Evolutionary conservation across 1,140 invertebrate genomes (phyloP).

Genomic region (Drosophila bocki): DNA sequence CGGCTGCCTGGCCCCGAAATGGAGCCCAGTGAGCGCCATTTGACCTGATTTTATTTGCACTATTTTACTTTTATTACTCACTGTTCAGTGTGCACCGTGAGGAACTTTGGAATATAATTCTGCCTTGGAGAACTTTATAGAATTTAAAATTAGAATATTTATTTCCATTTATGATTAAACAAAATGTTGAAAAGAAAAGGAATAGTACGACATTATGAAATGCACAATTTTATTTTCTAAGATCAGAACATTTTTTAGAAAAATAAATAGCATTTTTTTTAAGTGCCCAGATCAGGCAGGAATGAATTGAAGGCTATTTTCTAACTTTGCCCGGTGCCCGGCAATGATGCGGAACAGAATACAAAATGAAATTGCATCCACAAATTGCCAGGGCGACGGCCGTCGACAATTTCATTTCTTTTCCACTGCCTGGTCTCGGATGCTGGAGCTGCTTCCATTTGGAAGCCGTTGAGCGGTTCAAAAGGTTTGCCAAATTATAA

Average conservation of each 20-base stretch:
- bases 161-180: neutral
- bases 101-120: neutral
- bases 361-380: slow-evolving; percentile 78
- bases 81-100: slow-evolving; percentile 42
- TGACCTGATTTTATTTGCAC: slow-evolving; percentile 83
- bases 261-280: neutral
- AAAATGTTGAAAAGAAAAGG: neutral
- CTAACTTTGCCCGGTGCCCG: slow-evolving; percentile 25
- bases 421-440: neutral
- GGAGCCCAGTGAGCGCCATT: slow-evolving; percentile 70
- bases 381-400: slow-evolving; percentile 68
- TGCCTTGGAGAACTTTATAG: neutral
- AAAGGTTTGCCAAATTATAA: slow-evolving; percentile 81
- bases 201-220: neutral
- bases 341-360: slow-evolving; percentile 79
- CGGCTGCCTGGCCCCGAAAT: slow-evolving; percentile 36
- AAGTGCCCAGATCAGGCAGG: neutral
- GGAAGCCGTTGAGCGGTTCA: slow-evolving; percentile 59
- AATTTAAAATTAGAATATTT: neutral
- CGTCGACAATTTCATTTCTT: slow-evolving; percentile 79
- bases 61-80: slow-evolving; percentile 82
- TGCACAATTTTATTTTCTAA: neutral
- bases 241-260: neutral
- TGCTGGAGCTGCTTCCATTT: slow-evolving; percentile 55
- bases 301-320: slow-evolving; percentile 2